Percentiles rank a stretch among this genome's conserved stretches.
Conservation (phyloP, 1,140 invertebrate genomes). For the Nylanderia fulva region DNA sequence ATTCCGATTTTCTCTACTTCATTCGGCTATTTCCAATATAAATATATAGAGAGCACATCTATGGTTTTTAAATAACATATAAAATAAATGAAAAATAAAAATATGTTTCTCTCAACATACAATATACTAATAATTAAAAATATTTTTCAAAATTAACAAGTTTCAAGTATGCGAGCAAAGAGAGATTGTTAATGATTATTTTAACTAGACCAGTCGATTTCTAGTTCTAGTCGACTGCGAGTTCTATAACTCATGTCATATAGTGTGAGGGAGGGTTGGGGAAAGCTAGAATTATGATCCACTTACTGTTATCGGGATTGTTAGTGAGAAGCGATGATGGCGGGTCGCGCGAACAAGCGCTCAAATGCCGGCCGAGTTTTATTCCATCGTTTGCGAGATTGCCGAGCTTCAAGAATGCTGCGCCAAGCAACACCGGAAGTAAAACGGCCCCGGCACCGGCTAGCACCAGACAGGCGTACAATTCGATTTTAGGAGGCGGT, state of each 20-base stretch:
- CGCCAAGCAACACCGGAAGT: conserved; percentile 92
- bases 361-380: conserved; percentile 90
- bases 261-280: no score
- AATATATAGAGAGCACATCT: neutral
- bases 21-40: neutral
- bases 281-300: neutral
- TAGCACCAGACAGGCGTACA: conserved; percentile 89
- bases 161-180: neutral
- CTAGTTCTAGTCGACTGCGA: neutral
- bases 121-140: neutral
- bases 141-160: neutral
- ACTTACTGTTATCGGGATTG: conserved; percentile 78
- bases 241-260: neutral
- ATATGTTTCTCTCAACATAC: no score
- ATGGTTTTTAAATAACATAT: neutral
- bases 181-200: neutral
- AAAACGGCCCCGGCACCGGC: conserved; percentile 90
- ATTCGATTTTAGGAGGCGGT: conserved; percentile 88
- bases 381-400: conserved; percentile 94
- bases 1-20: no score
- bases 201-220: neutral
- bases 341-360: conserved; percentile 89
- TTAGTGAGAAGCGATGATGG: conserved; percentile 84
- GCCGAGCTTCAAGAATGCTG: conserved; percentile 91
- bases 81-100: neutral